Conservation (phyloP, 2,113 vertebrate genomes). For the Circaetus cinerascens region DNA sequence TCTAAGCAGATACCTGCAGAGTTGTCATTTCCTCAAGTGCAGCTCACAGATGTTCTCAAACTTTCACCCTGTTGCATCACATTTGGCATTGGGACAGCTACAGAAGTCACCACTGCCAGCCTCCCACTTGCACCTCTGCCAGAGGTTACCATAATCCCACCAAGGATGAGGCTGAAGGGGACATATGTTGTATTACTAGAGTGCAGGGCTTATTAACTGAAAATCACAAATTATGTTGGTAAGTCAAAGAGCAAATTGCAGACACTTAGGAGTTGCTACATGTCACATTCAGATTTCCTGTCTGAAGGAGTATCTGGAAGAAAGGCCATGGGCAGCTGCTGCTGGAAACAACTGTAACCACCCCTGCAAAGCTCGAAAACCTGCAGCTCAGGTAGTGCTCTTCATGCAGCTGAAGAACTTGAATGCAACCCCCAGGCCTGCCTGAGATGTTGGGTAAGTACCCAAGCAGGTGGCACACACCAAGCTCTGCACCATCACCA, state of each 20-base stretch:
- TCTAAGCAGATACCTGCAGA: background rate
- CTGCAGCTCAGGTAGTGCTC: background rate
- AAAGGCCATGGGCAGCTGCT: background rate
- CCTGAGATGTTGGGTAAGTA: background rate
- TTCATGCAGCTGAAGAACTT: background rate
- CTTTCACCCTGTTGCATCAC: background rate
- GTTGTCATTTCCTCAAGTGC: background rate
- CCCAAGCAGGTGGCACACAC: background rate
- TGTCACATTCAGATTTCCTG: background rate
- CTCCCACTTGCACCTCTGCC: background rate
- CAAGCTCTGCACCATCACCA: background rate
- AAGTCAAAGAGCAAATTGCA: background rate
- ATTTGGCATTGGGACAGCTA: background rate
- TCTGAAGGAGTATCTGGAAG: background rate
- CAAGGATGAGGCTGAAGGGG: background rate
- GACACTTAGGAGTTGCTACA: background rate
- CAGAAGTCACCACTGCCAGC: background rate
- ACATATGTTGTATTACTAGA: fast-evolving
- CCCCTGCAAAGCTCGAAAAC: background rate
- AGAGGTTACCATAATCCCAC: background rate
- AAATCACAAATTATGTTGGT: background rate
- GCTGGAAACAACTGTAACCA: background rate
- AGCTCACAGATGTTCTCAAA: background rate
- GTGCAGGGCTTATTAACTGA: background rate
- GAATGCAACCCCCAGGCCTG: background rate